These are phyloP conservation scores for Virgularia gustaviana DNA, from an alignment of 92 coral and sea anemone genomes.

Conservation along the genomic window DNA sequence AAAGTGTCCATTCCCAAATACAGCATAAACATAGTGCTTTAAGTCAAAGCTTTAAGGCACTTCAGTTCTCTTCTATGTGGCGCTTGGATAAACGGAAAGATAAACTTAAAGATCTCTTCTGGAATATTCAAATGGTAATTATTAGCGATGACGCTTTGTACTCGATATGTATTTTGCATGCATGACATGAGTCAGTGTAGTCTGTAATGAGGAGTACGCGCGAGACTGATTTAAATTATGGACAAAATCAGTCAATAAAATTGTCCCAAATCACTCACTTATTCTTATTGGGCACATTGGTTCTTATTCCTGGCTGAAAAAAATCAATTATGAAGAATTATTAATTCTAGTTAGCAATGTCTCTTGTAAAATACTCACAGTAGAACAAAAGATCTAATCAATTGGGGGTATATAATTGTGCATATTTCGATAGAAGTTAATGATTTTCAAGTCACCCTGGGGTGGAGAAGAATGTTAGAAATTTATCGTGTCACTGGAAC, in stretches of 20 bases:
- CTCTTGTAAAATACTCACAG: background rate
- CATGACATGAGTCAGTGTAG: background rate
- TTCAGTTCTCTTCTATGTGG: too few species aligned
- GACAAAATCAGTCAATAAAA: too few species aligned
- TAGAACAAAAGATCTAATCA: slow-evolving; percentile 1
- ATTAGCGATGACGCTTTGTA: background rate
- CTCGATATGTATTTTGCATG: slow-evolving; percentile 3
- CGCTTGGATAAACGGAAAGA: too few species aligned
- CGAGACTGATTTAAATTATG: too few species aligned
- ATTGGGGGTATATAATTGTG: slow-evolving; percentile 1
- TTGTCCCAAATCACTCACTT: too few species aligned
- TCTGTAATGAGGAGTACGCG: too few species aligned
- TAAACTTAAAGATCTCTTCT: too few species aligned
- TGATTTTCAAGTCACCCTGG: slow-evolving; percentile 5
- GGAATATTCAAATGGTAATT: slow-evolving; percentile 40
- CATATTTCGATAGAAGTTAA: slow-evolving; percentile 12
- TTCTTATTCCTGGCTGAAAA: too few species aligned
- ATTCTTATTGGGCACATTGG: too few species aligned
- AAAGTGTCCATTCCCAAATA: too few species aligned
- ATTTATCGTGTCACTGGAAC: slow-evolving; percentile 18
- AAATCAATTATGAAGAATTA: background rate
- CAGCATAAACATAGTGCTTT: too few species aligned
- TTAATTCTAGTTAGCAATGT: background rate
- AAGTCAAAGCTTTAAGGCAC: too few species aligned
- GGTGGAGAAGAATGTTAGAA: slow-evolving; percentile 11